Evolutionary conservation across 2,888 invertebrate species (phyloP), one percentile per base, ranked within the genome.

Genomic region (Julus scanicus): DNA sequence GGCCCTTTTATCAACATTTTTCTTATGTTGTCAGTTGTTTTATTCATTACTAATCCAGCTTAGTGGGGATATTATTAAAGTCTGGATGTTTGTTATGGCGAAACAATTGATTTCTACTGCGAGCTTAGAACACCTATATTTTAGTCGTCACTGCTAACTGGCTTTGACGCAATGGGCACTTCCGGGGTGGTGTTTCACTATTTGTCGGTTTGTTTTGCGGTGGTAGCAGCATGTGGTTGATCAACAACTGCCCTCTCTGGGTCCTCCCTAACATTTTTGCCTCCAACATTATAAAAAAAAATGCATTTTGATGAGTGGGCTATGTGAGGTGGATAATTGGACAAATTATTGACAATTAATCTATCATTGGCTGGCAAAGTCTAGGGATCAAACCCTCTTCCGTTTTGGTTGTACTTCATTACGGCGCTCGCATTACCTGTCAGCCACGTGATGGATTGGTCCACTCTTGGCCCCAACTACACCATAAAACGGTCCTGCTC

Each of bases 331-430:
- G 88, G 88, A 84, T 88, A 88, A 88, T 88, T 88, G 84, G 84
- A 8, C 29, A 88, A 84, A 88, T 88, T 88, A 88, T 88, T 88
- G 88, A 88, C 80, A 57, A 88, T 88, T 63, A 86, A 86, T 86
- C 86, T 86, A 86, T 86, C 86, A 86, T 57, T 57, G 86, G 37
- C 49, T 1, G 20, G 39, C 53, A 53, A 86, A 48, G 85, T 44
- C 44, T 29, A 29, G 29, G 71, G 71, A 29, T 71, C 71, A 29
- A n/a, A 71, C 29, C 71, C 71, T 29, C 80, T 80, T 80, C 80
- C 80, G 80, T 80, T 80, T 29, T 80, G 80, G 80, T 80, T 37
- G 37, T 29, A 80, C 29, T 80, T 37, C 80, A 80, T 80, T 80
- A 80, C 80, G 37, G 80, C 2, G 11, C 80, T 80, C 39, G 80